A percentile compares a stretch with the other conserved stretches of the same genome.
Evolutionary conservation across 2,797 vertebrate species (phyloP).

Genomic region (Sylvia borin): DNA sequence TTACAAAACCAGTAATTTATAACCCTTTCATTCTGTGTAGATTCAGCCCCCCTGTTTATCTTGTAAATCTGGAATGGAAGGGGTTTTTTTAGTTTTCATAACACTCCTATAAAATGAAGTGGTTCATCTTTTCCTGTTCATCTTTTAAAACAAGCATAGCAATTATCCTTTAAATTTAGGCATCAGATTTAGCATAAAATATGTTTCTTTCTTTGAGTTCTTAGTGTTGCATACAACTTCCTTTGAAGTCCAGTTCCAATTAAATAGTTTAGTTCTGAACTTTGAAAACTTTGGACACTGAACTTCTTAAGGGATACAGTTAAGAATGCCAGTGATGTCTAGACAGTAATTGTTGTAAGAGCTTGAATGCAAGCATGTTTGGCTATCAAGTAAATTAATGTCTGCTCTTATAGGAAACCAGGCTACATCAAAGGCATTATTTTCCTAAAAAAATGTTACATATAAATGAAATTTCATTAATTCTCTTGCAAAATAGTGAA

Average conservation of each 20-base stretch:
- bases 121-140: not conserved
- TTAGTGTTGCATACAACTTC: not conserved
- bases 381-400: not conserved
- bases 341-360: not conserved
- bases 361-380: not conserved
- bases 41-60: rapidly evolving
- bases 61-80: not conserved
- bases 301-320: not conserved
- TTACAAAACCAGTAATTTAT: not conserved
- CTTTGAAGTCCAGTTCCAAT: not conserved
- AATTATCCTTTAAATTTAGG: not conserved
- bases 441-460: not conserved
- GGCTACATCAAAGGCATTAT: not conserved
- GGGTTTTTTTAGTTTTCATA: not conserved
- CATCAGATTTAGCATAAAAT: not conserved
- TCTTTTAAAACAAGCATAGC: not conserved
- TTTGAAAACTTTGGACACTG: not conserved
- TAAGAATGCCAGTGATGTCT: not conserved
- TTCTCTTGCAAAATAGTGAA: not conserved
- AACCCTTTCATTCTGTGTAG: not conserved
- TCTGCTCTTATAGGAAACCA: not conserved
- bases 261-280: not conserved
- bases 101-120: not conserved
- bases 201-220: not conserved
- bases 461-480: not conserved